A percentile compares a stretch with the other conserved stretches of the same genome.
These are phyloP conservation scores for Chelonoidis abingdonii DNA, from an alignment of 2,113 vertebrate genomes.

Conservation along the genomic window DNA sequence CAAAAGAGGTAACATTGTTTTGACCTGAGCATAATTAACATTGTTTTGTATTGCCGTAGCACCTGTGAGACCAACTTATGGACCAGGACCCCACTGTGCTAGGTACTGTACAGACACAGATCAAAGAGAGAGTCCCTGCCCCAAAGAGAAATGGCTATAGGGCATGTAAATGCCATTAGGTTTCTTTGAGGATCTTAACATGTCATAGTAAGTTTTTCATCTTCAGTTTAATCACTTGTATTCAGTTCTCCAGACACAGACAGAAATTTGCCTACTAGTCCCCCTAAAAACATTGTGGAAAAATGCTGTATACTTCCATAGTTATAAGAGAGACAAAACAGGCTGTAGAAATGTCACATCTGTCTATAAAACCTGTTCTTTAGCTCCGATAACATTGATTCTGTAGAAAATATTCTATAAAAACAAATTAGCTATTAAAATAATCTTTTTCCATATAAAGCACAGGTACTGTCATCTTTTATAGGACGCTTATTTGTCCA, in stretches of 20 bases:
- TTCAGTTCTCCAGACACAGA: not conserved
- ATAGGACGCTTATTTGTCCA: not conserved
- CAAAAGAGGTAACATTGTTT: not conserved
- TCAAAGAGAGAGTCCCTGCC: not conserved
- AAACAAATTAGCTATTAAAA: not conserved
- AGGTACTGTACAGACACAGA: not conserved
- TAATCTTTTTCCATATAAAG: not conserved
- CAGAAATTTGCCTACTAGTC: not conserved
- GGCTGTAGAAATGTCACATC: not conserved
- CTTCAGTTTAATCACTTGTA: not conserved
- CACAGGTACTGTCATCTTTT: not conserved
- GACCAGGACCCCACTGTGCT: not conserved
- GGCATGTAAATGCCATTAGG: not conserved
- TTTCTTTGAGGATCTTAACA: not conserved
- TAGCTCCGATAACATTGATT: not conserved
- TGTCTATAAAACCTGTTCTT: not conserved
- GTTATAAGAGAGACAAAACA: not conserved
- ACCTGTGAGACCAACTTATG: not conserved
- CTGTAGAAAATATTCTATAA: not conserved
- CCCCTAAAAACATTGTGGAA: not conserved
- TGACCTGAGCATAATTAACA: not conserved
- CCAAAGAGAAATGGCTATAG: not conserved
- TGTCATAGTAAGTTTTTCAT: accelerated
- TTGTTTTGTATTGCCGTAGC: not conserved
- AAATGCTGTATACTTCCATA: not conserved